Evolutionary conservation across 35 echinoderm and acorn worm species (phyloP), one percentile per base, ranked within the genome.

Genomic region (Apostichopus parvimensis): DNA sequence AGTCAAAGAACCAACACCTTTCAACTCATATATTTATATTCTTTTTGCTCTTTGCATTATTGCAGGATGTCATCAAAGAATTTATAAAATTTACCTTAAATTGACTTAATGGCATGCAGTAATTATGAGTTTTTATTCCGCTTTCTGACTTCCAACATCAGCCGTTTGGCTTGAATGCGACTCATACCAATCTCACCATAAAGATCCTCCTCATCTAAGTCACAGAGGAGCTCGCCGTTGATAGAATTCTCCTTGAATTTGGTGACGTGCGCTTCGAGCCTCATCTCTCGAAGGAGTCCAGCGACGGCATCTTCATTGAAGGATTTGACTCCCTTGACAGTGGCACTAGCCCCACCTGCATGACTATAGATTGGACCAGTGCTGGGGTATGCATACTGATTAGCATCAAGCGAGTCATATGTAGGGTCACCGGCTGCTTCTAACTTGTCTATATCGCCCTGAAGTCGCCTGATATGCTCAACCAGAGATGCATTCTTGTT

Each of bases 241-340:
- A 88, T 88, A 8, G 14, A 72, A 24, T 88, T 88, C 23, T 88
- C 86, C 17, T 84, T 84, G 56, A 84, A 84, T 84, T 84, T 84
- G 1, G 55, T 9, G 57, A 59, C 57, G 81, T 84, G 57, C 8
- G 54, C 54, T 59, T 84, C 81, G 8, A 84, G 81, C 58, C 53
- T 84, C 22, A 84, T 54, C 24, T 84, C 81, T 6, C 81, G 7
- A 18, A 84, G 57, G 0, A 84, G 57, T 5, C 17, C 6, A 8
- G 81, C 57, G 20, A 84, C 81, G n/a, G n/a, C 53, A 9, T 84
- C 81, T 23, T 22, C 55, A 21, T 8, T 84, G 52, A 20, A 84
- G 15, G 5, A 59, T 8, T 59, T 84, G 11, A 84, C 6, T 55
- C 57, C 57, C 21, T n/a, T 84, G 6, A 75, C 6, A 68, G 64